Conservation (phyloP, 2,888 invertebrate genomes). For the Lasioglossum villosulum region DNA sequence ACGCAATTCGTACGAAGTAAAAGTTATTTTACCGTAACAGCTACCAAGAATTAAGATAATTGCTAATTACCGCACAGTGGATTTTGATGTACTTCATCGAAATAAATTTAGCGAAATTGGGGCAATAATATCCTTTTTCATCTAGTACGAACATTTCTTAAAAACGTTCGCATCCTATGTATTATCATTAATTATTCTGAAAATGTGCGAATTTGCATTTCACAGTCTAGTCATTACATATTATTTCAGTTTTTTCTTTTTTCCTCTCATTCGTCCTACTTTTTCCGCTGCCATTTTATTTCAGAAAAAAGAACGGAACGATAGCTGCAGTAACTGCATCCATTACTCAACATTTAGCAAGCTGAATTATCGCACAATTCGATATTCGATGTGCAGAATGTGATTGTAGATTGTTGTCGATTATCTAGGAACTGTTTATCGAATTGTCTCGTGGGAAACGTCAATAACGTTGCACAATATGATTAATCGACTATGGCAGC, state of each 20-base stretch:
- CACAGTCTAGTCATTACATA: constrained; percentile 1
- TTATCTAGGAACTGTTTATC: background rate
- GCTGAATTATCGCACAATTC: background rate
- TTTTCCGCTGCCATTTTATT: background rate
- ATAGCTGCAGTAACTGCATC: background rate
- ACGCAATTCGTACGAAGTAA: background rate
- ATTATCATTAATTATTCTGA: background rate
- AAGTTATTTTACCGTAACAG: background rate
- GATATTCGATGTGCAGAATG: background rate
- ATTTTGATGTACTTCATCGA: background rate
- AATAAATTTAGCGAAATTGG: background rate
- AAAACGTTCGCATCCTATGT: background rate
- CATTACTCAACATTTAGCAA: background rate
- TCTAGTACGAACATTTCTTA: background rate
- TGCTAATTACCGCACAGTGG: background rate
- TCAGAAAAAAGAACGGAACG: background rate
- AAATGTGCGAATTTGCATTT: background rate
- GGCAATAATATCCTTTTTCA: background rate
- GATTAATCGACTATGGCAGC: background rate
- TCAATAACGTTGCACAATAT: background rate
- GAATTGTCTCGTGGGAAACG: background rate
- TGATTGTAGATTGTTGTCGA: background rate
- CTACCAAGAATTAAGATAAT: background rate
- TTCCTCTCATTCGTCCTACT: background rate
- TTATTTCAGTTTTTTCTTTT: background rate